These are phyloP conservation scores for Polyergus mexicanus DNA, from an alignment of 1,140 invertebrate genomes.

Conservation along the genomic window DNA sequence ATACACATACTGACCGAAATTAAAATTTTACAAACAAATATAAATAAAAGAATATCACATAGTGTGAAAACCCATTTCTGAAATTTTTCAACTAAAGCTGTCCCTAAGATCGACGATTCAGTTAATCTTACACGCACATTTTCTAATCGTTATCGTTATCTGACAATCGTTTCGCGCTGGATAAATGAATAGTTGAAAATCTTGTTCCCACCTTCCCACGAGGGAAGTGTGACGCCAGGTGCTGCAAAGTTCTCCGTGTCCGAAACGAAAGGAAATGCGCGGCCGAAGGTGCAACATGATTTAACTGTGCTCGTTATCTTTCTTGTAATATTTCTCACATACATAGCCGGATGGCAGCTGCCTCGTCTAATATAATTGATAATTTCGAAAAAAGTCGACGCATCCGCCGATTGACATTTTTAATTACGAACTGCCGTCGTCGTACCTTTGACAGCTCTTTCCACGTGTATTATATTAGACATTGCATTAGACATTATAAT, in stretches of 20 bases:
- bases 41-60: neutral
- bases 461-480: neutral
- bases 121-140: neutral
- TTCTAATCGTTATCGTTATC: neutral
- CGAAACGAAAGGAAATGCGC: slow-evolving; percentile 33
- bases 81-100: neutral
- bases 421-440: neutral
- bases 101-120: neutral
- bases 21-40: neutral
- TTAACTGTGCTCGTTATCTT: slow-evolving; percentile 22
- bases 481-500: neutral
- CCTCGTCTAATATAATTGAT: slow-evolving; percentile 49
- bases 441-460: neutral
- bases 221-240: neutral
- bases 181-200: slow-evolving; percentile 6
- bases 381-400: slow-evolving; percentile 31
- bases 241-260: neutral
- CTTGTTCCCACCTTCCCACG: slow-evolving; percentile 9
- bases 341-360: neutral
- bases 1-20: neutral
- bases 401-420: slow-evolving; percentile 42
- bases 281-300: slow-evolving; percentile 36
- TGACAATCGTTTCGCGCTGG: neutral
- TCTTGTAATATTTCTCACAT: slow-evolving; percentile 50
- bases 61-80: neutral